phyloP scores from a whole-genome alignment of 2,888 invertebrate genomes.

The Trissoscelio sp. region DNA sequence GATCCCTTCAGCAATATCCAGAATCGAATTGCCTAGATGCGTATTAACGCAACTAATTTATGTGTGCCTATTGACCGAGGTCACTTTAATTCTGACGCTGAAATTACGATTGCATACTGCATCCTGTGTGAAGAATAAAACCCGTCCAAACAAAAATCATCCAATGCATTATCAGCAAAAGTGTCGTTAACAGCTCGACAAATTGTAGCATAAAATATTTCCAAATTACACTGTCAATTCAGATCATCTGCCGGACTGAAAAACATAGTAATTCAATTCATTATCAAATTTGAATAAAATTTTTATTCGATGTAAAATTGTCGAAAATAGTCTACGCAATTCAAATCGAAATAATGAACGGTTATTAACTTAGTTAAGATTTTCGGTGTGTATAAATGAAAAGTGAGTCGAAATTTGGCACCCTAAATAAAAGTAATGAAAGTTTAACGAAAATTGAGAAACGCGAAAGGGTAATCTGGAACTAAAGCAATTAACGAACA shows the following conservation, averaged over 20 bases:
- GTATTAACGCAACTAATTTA: slow-evolving; percentile 63
- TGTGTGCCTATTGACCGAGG: slow-evolving; percentile 51
- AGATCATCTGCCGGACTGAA: slow-evolving; percentile 4
- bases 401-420: slow-evolving; percentile 37
- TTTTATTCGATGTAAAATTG: no score
- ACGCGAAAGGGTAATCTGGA: slow-evolving; percentile 60
- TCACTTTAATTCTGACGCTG: slow-evolving; percentile 47
- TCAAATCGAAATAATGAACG: slow-evolving; percentile 33
- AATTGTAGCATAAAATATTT: slow-evolving; percentile 19
- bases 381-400: slow-evolving; percentile 5
- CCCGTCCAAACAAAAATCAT: slow-evolving; percentile 14
- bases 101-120: slow-evolving; percentile 25
- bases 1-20: slow-evolving; percentile 48
- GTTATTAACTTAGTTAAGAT: slow-evolving; percentile 26
- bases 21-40: slow-evolving; percentile 39
- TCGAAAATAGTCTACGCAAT: not conserved
- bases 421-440: slow-evolving; percentile 61
- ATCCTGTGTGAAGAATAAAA: slow-evolving; percentile 6
- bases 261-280: no score
- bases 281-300: no score
- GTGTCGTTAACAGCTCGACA: slow-evolving; percentile 6
- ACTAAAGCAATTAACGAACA: slow-evolving; percentile 64
- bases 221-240: not conserved
- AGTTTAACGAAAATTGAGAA: slow-evolving; percentile 55
- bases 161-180: slow-evolving; percentile 13